Conservation (phyloP, 2,797 vertebrate genomes). For the Monodelphis domestica region DNA sequence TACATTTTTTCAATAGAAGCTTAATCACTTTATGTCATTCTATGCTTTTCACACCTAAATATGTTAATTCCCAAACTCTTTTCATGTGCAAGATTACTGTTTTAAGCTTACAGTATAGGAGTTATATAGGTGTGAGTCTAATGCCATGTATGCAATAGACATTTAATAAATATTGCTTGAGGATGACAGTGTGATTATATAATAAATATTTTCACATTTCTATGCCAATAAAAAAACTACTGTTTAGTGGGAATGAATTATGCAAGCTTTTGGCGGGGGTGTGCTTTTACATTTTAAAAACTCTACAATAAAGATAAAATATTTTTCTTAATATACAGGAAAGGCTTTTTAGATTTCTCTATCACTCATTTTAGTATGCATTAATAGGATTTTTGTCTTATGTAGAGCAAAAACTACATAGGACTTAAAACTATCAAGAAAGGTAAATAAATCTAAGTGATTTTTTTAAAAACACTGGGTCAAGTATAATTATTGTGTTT, state of each 20-base stretch:
- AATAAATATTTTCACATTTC: slow-evolving; percentile 57
- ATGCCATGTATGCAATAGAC: slow-evolving; percentile 3
- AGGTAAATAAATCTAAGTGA: background rate
- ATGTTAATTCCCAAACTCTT: slow-evolving; percentile 1
- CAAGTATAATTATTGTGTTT: background rate
- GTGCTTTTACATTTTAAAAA: slow-evolving; percentile 70
- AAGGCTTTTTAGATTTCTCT: background rate
- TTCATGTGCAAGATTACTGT: background rate
- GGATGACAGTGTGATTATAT: slow-evolving; percentile 46
- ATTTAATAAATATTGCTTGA: slow-evolving; percentile 54
- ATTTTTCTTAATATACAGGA: slow-evolving; percentile 35
- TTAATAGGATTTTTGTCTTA: background rate
- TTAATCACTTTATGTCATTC: slow-evolving; percentile 4
- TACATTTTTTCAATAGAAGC: slow-evolving; percentile 36
- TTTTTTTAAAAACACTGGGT: slow-evolving; percentile 17
- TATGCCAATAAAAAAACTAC: background rate
- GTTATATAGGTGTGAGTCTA: background rate
- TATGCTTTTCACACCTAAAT: background rate
- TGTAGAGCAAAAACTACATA: background rate
- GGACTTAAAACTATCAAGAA: background rate
- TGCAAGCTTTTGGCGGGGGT: slow-evolving; percentile 55
- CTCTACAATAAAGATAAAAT: slow-evolving; percentile 54
- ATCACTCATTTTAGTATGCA: background rate
- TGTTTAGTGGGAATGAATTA: slow-evolving; percentile 35
- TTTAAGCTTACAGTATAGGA: slow-evolving; percentile 26